A percentile compares a stretch with the other conserved stretches of the same genome.
These are phyloP conservation scores for Orthosia cruda DNA, from an alignment of 2,888 invertebrate species.

Conservation along the genomic window DNA sequence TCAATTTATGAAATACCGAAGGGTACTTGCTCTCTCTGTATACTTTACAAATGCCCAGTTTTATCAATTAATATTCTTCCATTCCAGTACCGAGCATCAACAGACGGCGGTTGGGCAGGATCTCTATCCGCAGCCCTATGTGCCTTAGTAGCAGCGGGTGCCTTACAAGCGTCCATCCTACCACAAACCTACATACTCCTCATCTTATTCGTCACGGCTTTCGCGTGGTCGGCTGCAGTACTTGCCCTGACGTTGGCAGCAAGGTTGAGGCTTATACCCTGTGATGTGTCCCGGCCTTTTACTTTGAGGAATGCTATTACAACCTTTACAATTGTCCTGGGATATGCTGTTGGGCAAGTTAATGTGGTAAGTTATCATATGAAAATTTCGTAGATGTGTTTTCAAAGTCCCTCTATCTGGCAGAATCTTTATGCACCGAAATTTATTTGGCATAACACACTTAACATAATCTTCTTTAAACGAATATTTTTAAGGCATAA, in stretches of 20 bases:
- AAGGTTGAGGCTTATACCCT: conserved; percentile 95
- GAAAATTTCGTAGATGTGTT: too few species aligned
- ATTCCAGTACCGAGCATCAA: conserved; percentile 96
- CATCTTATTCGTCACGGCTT: conserved; percentile 96
- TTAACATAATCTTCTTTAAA: too few species aligned
- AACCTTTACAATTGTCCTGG: conserved; percentile 96
- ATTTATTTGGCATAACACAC: too few species aligned
- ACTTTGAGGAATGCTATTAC: conserved; percentile 96
- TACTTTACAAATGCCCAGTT: too few species aligned
- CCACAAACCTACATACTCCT: conserved; percentile 97
- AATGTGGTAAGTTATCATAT: conserved; percentile 95
- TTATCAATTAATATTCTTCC: too few species aligned
- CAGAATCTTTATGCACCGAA: too few species aligned
- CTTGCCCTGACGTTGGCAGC: conserved; percentile 96
- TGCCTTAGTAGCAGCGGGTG: conserved; percentile 94
- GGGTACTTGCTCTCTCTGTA: too few species aligned
- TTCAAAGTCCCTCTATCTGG: too few species aligned
- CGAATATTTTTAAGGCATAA: too few species aligned
- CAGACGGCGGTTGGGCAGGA: conserved; percentile 96
- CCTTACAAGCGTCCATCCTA: conserved; percentile 95
- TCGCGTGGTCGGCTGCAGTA: conserved; percentile 97
- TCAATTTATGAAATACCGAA: too few species aligned
- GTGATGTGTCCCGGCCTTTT: conserved; percentile 97
- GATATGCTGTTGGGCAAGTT: conserved; percentile 97
- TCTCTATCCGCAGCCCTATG: conserved; percentile 95